Evolutionary conservation across 2,113 vertebrate species (phyloP).

Genomic region (Archilochus colubris): DNA sequence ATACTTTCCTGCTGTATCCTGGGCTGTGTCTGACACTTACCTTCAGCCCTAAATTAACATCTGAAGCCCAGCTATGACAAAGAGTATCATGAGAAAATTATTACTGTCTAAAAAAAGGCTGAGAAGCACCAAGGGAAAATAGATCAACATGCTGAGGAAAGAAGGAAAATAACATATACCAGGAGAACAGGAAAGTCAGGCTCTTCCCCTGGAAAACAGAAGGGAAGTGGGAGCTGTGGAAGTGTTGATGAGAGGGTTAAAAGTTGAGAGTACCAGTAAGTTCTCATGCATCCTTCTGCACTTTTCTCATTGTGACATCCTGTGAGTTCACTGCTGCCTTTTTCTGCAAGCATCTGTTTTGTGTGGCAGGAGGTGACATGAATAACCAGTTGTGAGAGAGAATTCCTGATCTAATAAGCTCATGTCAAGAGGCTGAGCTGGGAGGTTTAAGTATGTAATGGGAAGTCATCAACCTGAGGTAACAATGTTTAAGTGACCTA

Average conservation of each 20-base stretch:
- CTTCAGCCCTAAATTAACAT: neutral
- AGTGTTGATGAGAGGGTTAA: neutral
- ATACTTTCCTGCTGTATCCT: neutral
- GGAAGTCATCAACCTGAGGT: neutral
- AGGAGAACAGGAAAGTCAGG: neutral
- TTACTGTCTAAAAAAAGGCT: neutral
- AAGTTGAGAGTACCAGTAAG: neutral
- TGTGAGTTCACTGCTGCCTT: neutral
- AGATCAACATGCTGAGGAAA: neutral
- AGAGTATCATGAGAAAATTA: neutral
- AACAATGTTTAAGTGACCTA: neutral
- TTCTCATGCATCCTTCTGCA: neutral
- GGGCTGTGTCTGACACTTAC: neutral
- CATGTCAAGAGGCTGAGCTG: neutral
- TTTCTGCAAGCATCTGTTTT: neutral
- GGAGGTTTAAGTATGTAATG: neutral
- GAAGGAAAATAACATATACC: neutral
- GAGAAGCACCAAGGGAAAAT: neutral
- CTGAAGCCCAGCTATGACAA: neutral
- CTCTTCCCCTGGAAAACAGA: neutral
- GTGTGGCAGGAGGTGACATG: fast-evolving
- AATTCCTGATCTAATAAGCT: neutral
- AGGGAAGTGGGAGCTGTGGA: neutral
- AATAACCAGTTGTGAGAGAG: neutral
- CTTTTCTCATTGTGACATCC: neutral